Evolutionary conservation across 2,113 vertebrate genomes (phyloP).

Genomic region (Etheostoma spectabile): DNA sequence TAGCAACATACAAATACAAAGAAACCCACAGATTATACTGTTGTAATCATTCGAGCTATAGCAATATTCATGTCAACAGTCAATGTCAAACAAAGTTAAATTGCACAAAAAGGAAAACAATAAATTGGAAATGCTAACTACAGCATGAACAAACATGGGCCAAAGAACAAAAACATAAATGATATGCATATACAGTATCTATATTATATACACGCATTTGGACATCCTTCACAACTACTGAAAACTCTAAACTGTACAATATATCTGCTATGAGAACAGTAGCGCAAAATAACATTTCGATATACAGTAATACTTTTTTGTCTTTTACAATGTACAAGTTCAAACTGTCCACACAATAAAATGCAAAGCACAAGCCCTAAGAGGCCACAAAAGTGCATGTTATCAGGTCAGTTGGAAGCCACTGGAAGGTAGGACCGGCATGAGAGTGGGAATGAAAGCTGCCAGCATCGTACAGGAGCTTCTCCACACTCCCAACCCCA

Average conservation of each 20-base stretch:
- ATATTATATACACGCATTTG: conserved; percentile 77
- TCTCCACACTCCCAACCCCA: conserved; percentile 33
- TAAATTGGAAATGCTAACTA: conserved; percentile 64
- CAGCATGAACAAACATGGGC: conserved; percentile 66
- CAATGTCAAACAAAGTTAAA: conserved; percentile 62
- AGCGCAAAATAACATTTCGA: conserved; percentile 82
- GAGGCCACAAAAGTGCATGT: conserved; percentile 91
- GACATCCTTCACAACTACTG: conserved; percentile 80
- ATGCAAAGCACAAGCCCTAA: conserved; percentile 79
- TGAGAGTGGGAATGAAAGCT: conserved; percentile 34
- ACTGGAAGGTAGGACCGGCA: conserved; percentile 72
- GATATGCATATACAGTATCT: conserved; percentile 77
- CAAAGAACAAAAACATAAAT: conserved; percentile 41
- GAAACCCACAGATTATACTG: conserved; percentile 4
- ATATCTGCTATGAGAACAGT: conserved; percentile 81
- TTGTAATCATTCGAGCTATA: conserved; percentile 25
- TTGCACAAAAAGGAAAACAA: conserved; percentile 73
- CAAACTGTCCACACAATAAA: conserved; percentile 74
- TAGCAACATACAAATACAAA: conserved; percentile 39
- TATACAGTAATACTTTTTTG: conserved; percentile 81
- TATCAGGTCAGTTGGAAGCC: conserved; percentile 85
- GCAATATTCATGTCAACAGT: conserved; percentile 54
- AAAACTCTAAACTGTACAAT: conserved; percentile 84
- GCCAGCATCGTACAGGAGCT: conserved; percentile 37
- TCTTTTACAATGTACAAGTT: conserved; percentile 78